Evolutionary conservation across 1,140 invertebrate species (phyloP).

Genomic region (Drosophila nikananu): DNA sequence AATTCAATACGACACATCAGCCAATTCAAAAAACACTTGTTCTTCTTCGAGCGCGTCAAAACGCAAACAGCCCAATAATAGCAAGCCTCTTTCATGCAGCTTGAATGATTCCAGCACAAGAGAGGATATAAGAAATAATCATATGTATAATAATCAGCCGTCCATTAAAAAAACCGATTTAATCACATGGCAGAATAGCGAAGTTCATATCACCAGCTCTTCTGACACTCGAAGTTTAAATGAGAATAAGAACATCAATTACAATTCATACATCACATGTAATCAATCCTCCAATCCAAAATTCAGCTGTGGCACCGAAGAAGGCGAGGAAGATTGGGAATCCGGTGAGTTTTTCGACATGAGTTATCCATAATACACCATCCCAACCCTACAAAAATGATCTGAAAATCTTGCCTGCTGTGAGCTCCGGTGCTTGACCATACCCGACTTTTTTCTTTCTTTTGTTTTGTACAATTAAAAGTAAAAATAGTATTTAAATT

Average conservation of each 20-base stretch:
- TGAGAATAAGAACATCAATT: slow-evolving; percentile 67
- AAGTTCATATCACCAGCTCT: slow-evolving; percentile 54
- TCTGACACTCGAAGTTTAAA: slow-evolving; percentile 67
- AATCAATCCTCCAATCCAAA: slow-evolving; percentile 69
- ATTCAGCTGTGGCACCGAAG: slow-evolving; percentile 62
- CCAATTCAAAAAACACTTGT: slow-evolving; percentile 67
- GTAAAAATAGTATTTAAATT: background rate
- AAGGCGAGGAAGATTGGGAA: slow-evolving; percentile 88
- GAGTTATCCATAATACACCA: slow-evolving; percentile 40
- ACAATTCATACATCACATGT: slow-evolving; percentile 68
- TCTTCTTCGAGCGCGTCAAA: slow-evolving; percentile 61
- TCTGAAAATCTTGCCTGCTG: slow-evolving; percentile 1
- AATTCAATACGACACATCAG: slow-evolving; percentile 76
- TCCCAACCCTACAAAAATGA: slow-evolving; percentile 15
- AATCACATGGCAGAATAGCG: slow-evolving; percentile 70
- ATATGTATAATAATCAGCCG: slow-evolving; percentile 74
- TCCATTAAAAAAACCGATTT: slow-evolving; percentile 63
- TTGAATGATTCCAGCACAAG: slow-evolving; percentile 64
- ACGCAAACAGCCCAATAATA: slow-evolving; percentile 69
- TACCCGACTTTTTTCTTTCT: slow-evolving; percentile 5
- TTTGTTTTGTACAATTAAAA: slow-evolving; percentile 3
- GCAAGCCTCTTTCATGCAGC: slow-evolving; percentile 55
- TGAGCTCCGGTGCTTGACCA: background rate
- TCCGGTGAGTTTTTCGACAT: slow-evolving; percentile 88
- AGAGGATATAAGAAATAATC: slow-evolving; percentile 71